Evolutionary conservation across 2,113 vertebrate genomes (phyloP), one percentile per base, ranked within the genome.

Genomic region (Cyanistes caeruleus): DNA sequence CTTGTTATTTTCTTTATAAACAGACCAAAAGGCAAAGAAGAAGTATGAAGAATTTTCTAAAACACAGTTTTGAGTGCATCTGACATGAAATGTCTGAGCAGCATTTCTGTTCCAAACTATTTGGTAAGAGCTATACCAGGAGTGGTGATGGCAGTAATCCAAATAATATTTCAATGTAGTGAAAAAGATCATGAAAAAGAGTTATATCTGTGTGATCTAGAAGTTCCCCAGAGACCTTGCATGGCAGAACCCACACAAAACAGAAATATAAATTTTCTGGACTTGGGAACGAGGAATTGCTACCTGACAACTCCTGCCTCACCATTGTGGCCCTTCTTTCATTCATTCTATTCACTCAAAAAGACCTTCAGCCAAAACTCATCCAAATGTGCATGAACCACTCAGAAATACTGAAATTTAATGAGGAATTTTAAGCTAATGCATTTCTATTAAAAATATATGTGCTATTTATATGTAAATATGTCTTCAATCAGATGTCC

Each of bases 201-300:
- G 17, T 86, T 56, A 9, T 48, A n/a, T 35, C n/a, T 55, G 6
- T 59, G 30, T 65, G 31, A 65, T 64, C 20, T 43, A n/a, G n/a
- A 87, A 60, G 7, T 35, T 89, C 10, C 5, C 5, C 17, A 53
- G 30, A 53, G 20, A 74, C 16, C 2, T 46, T 24, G 6, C 60
- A 35, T 41, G 39, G 11, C 21, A 72, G 51, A 92, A 78, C 13
- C n/a, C 6, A 52, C 7, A 9, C 19, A 27, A 7, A 30, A 80
- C 1, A 67, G 23, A 65, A 83, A 62, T 46, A 27, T 1, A 79
- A 37, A 15, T 7, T 53, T 83, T 83, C 25, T 53, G 11, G 13
- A 20, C 7, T 28, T n/a, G 17, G 17, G 20, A 83, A 41, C 0
- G 10, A 33, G 3, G n/a, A 4, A 44, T 12, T 30, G 4, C 8